phyloP scores from a whole-genome alignment of 2,113 vertebrate genomes.

The Malurus melanocephalus region DNA sequence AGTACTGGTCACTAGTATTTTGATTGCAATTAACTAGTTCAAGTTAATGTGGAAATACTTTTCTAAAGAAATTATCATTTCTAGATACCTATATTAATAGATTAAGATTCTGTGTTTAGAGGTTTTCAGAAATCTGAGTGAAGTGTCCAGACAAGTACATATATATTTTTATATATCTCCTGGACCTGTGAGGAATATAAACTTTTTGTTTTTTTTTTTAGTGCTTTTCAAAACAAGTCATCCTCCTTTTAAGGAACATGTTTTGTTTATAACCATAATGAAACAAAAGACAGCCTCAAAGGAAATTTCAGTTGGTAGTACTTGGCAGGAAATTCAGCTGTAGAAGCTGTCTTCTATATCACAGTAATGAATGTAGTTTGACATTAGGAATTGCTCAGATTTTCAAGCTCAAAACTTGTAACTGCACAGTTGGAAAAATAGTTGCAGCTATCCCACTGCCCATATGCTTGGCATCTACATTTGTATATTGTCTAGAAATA shows the following conservation, averaged over 20 bases:
- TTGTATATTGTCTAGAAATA: conserved; percentile 56
- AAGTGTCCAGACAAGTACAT: not conserved
- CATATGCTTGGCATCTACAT: conserved; percentile 59
- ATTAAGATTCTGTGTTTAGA: not conserved
- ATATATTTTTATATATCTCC: not conserved
- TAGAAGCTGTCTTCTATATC: conserved; percentile 25
- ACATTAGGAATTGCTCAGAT: conserved; percentile 43
- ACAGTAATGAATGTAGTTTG: not conserved
- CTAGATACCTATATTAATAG: not conserved
- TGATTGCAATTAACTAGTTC: not conserved
- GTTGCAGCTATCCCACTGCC: conserved; percentile 48
- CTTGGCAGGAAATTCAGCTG: conserved; percentile 23
- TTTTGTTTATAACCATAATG: conserved; percentile 15
- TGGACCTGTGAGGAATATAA: not conserved
- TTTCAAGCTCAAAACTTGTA: conserved; percentile 34
- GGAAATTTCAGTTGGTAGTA: conserved; percentile 14
- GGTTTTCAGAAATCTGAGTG: not conserved
- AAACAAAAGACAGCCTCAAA: conserved; percentile 12
- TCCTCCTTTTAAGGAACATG: not conserved
- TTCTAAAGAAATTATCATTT: not conserved
- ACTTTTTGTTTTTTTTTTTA: not conserved
- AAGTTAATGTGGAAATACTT: not conserved
- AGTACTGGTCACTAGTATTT: not conserved
- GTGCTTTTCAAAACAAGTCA: conserved; percentile 3
- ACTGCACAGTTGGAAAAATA: conserved; percentile 49